Percentiles rank a stretch among this genome's conserved stretches.
Evolutionary conservation across 2,888 invertebrate genomes (phyloP).

Genomic region (Dolomedes plantarius): DNA sequence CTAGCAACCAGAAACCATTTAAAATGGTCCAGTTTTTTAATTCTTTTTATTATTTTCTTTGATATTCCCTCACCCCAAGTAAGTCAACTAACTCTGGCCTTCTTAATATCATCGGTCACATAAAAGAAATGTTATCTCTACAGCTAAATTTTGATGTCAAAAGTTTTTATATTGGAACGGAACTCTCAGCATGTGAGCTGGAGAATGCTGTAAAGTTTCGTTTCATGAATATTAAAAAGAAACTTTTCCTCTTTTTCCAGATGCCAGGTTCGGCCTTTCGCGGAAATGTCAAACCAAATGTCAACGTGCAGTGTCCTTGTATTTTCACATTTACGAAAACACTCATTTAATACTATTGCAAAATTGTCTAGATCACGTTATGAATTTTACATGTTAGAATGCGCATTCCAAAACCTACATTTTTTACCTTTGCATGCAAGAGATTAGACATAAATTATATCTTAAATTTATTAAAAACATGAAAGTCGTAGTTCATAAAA

Average conservation of each 20-base stretch:
- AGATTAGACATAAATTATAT: too few species aligned
- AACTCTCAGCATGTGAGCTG: neutral
- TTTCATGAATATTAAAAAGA: conserved; percentile 9
- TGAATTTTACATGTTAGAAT: neutral
- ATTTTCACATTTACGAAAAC: neutral
- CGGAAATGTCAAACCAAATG: neutral
- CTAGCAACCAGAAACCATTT: conserved; percentile 22
- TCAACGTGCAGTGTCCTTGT: neutral
- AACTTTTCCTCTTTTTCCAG: neutral
- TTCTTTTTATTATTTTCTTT: neutral
- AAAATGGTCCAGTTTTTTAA: neutral
- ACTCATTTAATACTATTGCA: neutral
- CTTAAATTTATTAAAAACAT: too few species aligned
- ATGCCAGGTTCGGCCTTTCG: neutral
- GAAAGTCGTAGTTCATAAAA: too few species aligned
- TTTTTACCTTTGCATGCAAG: too few species aligned
- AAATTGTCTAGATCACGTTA: neutral
- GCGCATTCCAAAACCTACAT: neutral
- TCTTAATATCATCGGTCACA: neutral
- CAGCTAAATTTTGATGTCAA: neutral
- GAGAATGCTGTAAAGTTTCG: neutral
- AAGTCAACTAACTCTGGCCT: neutral
- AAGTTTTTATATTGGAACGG: neutral
- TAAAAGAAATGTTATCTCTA: neutral
- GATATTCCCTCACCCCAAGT: neutral